These are phyloP conservation scores for Caenorhabditis macrosperma DNA, from an alignment of 2,888 invertebrate species.

Conservation along the genomic window DNA sequence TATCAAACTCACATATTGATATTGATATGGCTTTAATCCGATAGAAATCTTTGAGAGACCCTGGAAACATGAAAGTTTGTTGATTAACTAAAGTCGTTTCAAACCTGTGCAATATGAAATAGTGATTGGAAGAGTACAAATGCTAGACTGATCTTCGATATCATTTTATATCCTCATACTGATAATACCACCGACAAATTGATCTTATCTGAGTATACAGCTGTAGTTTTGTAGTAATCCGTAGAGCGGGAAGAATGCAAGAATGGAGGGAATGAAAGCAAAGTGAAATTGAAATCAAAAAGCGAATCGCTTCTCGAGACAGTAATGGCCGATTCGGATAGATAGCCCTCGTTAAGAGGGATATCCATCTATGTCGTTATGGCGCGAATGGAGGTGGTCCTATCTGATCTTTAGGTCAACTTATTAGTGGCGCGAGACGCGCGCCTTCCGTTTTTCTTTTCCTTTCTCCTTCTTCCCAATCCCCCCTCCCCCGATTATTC, in stretches of 20 bases:
- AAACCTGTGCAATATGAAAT: slow-evolving; percentile 9
- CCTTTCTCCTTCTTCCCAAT: not conserved
- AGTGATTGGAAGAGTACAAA: slow-evolving; percentile 4
- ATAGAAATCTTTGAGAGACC: slow-evolving; percentile 50
- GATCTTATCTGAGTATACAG: not conserved
- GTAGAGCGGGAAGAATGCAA: not conserved
- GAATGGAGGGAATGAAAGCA: slow-evolving; percentile 6
- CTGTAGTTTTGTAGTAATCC: not conserved
- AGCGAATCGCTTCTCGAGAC: slow-evolving; percentile 20
- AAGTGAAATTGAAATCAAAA: slow-evolving; percentile 37
- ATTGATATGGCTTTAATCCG: slow-evolving; percentile 40
- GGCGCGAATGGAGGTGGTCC: slow-evolving; percentile 36
- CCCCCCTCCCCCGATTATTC: not conserved
- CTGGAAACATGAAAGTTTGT: slow-evolving; percentile 21
- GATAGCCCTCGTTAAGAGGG: slow-evolving; percentile 19
- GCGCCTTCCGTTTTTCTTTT: not conserved
- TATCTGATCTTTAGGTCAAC: slow-evolving; percentile 54
- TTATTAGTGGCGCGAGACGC: slow-evolving; percentile 49
- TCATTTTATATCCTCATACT: slow-evolving; percentile 27
- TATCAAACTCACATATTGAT: slow-evolving; percentile 47
- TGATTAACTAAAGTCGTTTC: not conserved
- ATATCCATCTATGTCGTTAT: slow-evolving; percentile 34
- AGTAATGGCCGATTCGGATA: slow-evolving; percentile 49
- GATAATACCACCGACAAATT: not conserved
- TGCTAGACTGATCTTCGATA: slow-evolving; percentile 2